Evolutionary conservation across 2,797 vertebrate genomes (phyloP), one percentile per base, ranked within the genome.

Genomic region (Gymnocypris eckloni): DNA sequence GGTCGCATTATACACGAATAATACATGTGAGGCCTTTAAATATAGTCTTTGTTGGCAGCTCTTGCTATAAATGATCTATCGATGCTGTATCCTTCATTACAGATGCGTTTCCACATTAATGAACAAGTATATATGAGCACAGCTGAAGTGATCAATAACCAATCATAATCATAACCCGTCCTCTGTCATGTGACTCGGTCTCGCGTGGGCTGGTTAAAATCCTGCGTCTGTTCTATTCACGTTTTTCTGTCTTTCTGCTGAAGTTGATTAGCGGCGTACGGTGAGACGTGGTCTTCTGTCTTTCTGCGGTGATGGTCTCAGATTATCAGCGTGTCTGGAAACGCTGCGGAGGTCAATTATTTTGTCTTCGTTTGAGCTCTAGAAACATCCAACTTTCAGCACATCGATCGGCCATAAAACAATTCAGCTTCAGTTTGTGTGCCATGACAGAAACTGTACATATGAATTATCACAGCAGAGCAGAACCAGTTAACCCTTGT

Each of bases 81-180:
- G 39, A 45, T 41, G 22, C 69, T 22, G 45, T 6, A 56, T 37
- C 50, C 79, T 50, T 69, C 54, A 12, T 45, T 4, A 28, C 20
- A 18, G 16, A 39, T 33, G 25, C 79, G 15, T 43, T 75, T 25
- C 12, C 12, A 70, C 15, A 43, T 56, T 70, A 56, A 56, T 56
- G 43, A 69, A 15, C 11, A 41, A 28, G 39, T 18, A 16, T 45
- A 82, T 54, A 20, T 48, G 79, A 50, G 79, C 41, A 25, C 39
- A 10, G 52, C 22, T 79, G 39, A 72, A 16, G 59, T 16, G 33
- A 66, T 76, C 72, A 76, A 76, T 83, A 83, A n/a, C 59, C 59
- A 83, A 66, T 76, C 43, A 48, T 52, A 16, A 52, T 54, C 52
- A 39, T 83, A 83, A 75, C 39, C 2, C 2, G 10, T 41, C 33